Evolutionary conservation across 1,140 invertebrate species (phyloP).

Genomic region (Eubasilissa regina): DNA sequence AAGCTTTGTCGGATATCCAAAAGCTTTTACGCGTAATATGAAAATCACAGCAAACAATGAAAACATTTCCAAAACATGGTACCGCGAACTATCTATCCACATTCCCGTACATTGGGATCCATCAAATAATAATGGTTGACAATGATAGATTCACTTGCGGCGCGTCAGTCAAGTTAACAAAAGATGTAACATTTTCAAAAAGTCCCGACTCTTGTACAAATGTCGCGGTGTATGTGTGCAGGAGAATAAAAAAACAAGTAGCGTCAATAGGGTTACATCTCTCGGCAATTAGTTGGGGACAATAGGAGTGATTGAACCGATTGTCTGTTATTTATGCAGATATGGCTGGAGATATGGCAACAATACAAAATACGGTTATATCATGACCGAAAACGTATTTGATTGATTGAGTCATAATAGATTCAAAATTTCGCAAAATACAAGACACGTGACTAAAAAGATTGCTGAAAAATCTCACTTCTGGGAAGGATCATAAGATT

Average conservation of each 20-base stretch:
- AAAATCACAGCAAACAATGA: constrained; percentile 15
- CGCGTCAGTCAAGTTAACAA: constrained; percentile 44
- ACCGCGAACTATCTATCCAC: constrained; percentile 18
- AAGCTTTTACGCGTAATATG: constrained; percentile 33
- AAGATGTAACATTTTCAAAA: constrained; percentile 44
- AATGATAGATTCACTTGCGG: constrained; percentile 52
- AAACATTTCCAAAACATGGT: constrained; percentile 42
- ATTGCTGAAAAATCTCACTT: too few species aligned
- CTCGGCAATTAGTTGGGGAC: not conserved
- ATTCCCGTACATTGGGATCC: constrained; percentile 24
- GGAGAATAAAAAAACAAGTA: constrained; percentile 14
- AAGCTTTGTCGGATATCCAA: constrained; percentile 10
- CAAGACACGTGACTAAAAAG: too few species aligned
- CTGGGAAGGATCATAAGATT: too few species aligned
- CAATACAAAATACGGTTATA: too few species aligned
- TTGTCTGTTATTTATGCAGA: constrained; percentile 1
- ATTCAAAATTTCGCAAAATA: too few species aligned
- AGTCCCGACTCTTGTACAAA: constrained; percentile 33
- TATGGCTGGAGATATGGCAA: not conserved
- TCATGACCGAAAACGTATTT: too few species aligned
- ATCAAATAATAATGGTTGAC: constrained; percentile 47
- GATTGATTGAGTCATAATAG: too few species aligned
- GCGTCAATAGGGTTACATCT: constrained; percentile 23
- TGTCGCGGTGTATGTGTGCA: constrained; percentile 26
- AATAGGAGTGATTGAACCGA: constrained; percentile 5